phyloP scores from a whole-genome alignment of 2,888 invertebrate species.

The Caenorhabditis panamensis region DNA sequence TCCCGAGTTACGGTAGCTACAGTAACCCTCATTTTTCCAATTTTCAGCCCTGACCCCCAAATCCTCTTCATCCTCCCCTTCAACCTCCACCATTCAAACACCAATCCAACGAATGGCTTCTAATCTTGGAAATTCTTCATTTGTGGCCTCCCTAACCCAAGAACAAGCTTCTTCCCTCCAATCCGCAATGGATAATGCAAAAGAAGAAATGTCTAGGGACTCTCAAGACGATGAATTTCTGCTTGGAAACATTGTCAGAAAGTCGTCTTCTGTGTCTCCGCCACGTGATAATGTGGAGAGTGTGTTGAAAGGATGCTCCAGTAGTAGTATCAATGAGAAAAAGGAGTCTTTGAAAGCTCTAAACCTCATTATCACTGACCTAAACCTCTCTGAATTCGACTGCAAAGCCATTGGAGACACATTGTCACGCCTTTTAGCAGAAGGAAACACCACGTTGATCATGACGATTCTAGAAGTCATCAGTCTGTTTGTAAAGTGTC shows the following conservation, averaged over 20 bases:
- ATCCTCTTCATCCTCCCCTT: too few relatives aligned
- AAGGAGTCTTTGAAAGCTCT: conserved; percentile 17
- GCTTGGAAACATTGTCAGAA: neutral
- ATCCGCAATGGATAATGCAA: conserved; percentile 42
- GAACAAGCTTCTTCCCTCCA: conserved; percentile 39
- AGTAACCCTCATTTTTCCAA: conserved; percentile 6
- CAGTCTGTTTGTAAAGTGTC: conserved; percentile 18
- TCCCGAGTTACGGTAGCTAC: too few relatives aligned
- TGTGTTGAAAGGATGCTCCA: conserved; percentile 34
- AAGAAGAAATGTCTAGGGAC: conserved; percentile 31
- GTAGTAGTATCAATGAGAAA: conserved; percentile 30
- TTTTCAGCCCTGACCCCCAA: conserved; percentile 21
- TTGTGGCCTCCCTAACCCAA: conserved; percentile 45
- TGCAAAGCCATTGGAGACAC: conserved; percentile 53
- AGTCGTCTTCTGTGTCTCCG: too few relatives aligned
- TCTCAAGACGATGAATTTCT: conserved; percentile 50
- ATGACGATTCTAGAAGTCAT: conserved; percentile 44
- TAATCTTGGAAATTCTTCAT: conserved; percentile 48
- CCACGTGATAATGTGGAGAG: neutral
- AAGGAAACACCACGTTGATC: conserved; percentile 49
- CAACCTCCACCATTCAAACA: conserved; percentile 38
- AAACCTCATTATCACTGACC: conserved; percentile 2
- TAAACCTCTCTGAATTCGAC: conserved; percentile 19
- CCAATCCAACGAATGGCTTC: conserved; percentile 55
- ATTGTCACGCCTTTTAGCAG: conserved; percentile 41